These are phyloP conservation scores for Semicossyphus pulcher DNA, from an alignment of 2,113 vertebrate genomes.

Conservation along the genomic window DNA sequence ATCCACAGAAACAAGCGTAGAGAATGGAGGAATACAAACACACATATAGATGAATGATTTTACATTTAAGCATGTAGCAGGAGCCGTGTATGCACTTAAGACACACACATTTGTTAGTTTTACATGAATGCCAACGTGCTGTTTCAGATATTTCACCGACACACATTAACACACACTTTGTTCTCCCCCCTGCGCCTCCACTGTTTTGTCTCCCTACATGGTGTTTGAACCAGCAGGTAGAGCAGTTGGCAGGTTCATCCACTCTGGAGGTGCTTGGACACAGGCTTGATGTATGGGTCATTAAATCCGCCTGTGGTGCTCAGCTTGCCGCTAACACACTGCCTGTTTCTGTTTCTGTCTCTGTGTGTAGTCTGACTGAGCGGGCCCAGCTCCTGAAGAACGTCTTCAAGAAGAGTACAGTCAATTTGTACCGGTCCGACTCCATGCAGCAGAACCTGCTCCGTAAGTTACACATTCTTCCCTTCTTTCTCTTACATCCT, in stretches of 20 bases:
- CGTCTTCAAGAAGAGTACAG: conserved; percentile 98
- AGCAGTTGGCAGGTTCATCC: conserved; percentile 51
- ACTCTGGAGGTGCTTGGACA: conserved; percentile 52
- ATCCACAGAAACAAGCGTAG: conserved; percentile 13
- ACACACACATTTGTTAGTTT: conserved; percentile 14
- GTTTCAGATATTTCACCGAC: conserved; percentile 17
- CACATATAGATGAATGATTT: not conserved
- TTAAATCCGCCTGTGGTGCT: conserved; percentile 68
- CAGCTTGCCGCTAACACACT: conserved; percentile 59
- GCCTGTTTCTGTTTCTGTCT: conserved; percentile 51
- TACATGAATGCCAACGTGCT: conserved; percentile 22
- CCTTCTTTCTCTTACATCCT: not conserved
- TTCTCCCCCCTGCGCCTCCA: conserved; percentile 9
- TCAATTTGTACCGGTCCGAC: conserved; percentile 94
- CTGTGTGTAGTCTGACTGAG: conserved; percentile 89
- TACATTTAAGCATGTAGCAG: not conserved
- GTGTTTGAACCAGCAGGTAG: conserved; percentile 67
- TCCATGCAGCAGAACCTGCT: conserved; percentile 96
- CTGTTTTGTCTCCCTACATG: conserved; percentile 24
- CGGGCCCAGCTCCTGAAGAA: conserved; percentile 97
- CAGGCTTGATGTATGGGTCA: conserved; percentile 64
- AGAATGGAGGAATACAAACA: conserved; percentile 16
- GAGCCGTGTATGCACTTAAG: not conserved
- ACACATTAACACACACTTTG: conserved; percentile 5
- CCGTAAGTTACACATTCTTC: conserved; percentile 87